Conservation (phyloP, 2,888 invertebrate genomes). For the Lithophane leautieri region DNA sequence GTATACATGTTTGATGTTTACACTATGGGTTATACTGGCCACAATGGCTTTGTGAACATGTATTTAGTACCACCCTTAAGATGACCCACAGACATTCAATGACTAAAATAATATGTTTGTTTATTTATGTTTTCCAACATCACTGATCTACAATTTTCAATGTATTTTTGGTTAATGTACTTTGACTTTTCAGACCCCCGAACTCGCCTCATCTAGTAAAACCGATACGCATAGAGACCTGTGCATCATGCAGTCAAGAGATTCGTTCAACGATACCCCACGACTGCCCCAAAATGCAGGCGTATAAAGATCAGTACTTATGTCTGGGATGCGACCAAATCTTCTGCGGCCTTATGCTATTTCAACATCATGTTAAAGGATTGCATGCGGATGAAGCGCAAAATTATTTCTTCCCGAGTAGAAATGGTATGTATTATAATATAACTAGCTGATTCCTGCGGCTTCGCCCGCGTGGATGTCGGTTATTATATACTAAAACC, state of each 20-base stretch:
- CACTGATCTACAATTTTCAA: too few relatives aligned
- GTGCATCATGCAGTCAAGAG: constrained; percentile 65
- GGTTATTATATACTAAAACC: too few relatives aligned
- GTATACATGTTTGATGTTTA: constrained; percentile 58
- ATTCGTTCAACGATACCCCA: constrained; percentile 46
- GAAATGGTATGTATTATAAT: constrained; percentile 38
- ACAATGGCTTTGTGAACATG: neutral
- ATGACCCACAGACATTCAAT: too few relatives aligned
- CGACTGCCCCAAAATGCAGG: constrained; percentile 36
- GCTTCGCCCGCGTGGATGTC: too few relatives aligned
- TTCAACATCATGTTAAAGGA: constrained; percentile 75
- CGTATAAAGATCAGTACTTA: constrained; percentile 40
- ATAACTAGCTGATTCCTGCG: too few relatives aligned
- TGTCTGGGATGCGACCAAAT: constrained; percentile 75
- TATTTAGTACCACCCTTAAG: neutral
- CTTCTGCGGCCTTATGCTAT: constrained; percentile 68
- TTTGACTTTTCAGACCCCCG: constrained; percentile 65
- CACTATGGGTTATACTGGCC: neutral
- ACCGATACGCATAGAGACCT: constrained; percentile 74
- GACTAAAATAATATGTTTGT: too few relatives aligned
- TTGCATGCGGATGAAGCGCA: constrained; percentile 72
- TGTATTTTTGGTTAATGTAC: too few relatives aligned
- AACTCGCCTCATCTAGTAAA: constrained; percentile 70
- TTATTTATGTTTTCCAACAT: neutral
- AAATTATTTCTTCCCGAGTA: constrained; percentile 75